Percentiles rank a stretch among this genome's conserved stretches.
These are phyloP conservation scores for Trypoxylus dichotomus DNA, from an alignment of 1,140 invertebrate species.

Conservation along the genomic window DNA sequence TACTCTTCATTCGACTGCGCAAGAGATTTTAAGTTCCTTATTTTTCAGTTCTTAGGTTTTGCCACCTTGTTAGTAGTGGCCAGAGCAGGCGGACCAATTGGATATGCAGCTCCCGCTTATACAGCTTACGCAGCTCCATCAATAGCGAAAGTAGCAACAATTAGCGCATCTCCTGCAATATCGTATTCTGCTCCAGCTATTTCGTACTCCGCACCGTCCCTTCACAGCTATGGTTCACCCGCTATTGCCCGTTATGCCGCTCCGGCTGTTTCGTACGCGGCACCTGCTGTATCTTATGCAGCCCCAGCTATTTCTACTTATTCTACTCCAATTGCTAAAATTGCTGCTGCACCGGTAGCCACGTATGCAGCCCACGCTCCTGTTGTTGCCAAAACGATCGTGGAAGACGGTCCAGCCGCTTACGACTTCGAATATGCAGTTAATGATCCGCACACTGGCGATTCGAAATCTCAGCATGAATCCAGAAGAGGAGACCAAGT, in stretches of 20 bases:
- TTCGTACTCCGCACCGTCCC: neutral
- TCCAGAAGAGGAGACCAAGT: constrained; percentile 60
- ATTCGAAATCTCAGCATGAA: constrained; percentile 57
- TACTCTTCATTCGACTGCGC: neutral
- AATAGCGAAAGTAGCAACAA: neutral
- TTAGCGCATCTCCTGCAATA: neutral
- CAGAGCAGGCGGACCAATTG: neutral
- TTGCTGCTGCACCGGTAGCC: constrained; percentile 7
- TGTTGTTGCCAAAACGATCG: constrained; percentile 1
- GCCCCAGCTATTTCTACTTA: neutral
- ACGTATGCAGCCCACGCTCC: constrained; percentile 17
- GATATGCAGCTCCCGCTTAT: constrained; percentile 26
- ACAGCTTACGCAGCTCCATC: neutral
- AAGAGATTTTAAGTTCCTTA: neutral
- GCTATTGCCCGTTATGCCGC: neutral
- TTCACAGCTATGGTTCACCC: neutral
- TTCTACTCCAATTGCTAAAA: constrained; percentile 4
- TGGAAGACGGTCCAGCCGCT: constrained; percentile 4
- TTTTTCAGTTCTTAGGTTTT: constrained; percentile 8
- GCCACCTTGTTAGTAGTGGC: neutral
- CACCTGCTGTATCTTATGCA: constrained; percentile 1
- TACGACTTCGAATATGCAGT: constrained; percentile 63
- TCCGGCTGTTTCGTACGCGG: constrained; percentile 13
- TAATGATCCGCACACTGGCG: constrained; percentile 56
- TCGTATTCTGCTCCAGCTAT: constrained; percentile 17